A percentile compares a stretch with the other conserved stretches of the same genome.
Evolutionary conservation across 30 jellyfish, hydroid and myxozoan species (phyloP).

Genomic region (Hydractinia symbiolongicarpus): DNA sequence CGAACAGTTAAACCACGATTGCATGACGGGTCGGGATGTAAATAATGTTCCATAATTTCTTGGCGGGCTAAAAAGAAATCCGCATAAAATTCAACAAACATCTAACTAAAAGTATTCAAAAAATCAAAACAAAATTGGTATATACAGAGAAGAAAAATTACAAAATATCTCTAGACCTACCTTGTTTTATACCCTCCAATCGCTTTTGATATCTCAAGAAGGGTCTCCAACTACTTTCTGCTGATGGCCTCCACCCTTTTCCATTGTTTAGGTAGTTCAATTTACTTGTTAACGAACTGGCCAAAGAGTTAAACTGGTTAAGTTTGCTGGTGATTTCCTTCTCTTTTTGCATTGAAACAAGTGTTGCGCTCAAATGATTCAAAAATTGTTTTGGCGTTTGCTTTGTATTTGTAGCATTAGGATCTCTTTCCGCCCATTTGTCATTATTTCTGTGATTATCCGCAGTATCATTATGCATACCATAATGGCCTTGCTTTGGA

Average conservation of each 20-base stretch:
- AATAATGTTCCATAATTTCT: neutral
- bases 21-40: conserved; percentile 44
- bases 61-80: conserved; percentile 38
- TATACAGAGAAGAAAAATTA: neutral
- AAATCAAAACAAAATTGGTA: neutral
- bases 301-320: neutral
- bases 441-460: conserved; percentile 3
- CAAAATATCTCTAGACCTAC: neutral
- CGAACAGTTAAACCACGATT: conserved; percentile 69
- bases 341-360: neutral
- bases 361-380: neutral
- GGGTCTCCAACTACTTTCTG: neutral
- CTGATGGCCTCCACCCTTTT: neutral
- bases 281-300: neutral
- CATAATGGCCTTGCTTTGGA: neutral
- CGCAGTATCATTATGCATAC: conserved; percentile 11
- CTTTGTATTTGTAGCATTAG: neutral
- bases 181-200: conserved; percentile 1
- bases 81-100: neutral
- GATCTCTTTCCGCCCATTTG: conserved; percentile 4
- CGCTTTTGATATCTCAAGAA: neutral
- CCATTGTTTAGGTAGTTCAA: neutral
- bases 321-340: neutral
- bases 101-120: neutral
- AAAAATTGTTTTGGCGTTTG: neutral